Percentiles rank a stretch among this genome's conserved stretches.
phyloP scores from a whole-genome alignment of 2,797 vertebrate species.

The Pristis pectinata region DNA sequence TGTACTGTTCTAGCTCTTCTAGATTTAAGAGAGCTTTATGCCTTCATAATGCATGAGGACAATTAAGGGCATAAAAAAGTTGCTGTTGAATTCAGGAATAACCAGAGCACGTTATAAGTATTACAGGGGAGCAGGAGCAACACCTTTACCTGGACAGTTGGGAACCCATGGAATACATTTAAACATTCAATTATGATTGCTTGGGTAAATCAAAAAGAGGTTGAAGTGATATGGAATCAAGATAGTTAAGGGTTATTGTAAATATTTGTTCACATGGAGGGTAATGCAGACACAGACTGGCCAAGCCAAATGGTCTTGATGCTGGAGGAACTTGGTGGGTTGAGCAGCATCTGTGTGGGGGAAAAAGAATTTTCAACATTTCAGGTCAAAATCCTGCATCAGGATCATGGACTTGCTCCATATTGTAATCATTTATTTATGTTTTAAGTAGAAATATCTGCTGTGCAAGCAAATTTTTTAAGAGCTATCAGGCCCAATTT shows the following conservation, averaged over 20 bases:
- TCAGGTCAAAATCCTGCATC: too few relatives aligned
- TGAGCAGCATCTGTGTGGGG: too few relatives aligned
- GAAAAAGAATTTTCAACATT: too few relatives aligned
- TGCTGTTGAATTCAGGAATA: background rate
- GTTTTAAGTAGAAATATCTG: background rate
- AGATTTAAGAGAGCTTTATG: background rate
- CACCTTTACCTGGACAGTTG: background rate
- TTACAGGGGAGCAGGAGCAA: background rate
- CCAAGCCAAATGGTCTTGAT: background rate
- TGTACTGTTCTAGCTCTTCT: too few relatives aligned
- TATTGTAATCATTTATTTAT: background rate
- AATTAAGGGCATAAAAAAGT: background rate
- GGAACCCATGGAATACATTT: background rate
- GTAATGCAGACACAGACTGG: background rate
- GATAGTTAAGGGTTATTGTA: background rate
- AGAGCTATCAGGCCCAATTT: too few relatives aligned
- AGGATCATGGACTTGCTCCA: background rate
- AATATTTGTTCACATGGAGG: background rate
- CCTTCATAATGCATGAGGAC: background rate
- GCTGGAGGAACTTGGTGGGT: too few relatives aligned
- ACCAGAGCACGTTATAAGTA: background rate
- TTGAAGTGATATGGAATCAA: background rate
- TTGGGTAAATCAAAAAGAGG: background rate
- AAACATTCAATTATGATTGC: background rate
- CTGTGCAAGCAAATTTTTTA: background rate